These are phyloP conservation scores for Tyrannus savana DNA, from an alignment of 2,113 vertebrate species.

Conservation along the genomic window DNA sequence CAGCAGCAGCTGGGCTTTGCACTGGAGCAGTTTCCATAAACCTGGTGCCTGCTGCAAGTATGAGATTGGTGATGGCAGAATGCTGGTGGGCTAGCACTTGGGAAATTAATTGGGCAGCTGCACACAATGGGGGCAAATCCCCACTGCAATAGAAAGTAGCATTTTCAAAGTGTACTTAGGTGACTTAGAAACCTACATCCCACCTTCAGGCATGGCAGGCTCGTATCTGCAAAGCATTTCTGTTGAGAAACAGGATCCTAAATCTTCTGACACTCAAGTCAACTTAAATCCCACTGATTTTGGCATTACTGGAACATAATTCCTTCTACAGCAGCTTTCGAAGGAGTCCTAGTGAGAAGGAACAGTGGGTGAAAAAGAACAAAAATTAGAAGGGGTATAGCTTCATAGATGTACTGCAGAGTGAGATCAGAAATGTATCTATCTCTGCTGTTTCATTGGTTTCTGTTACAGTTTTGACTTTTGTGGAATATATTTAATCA, in stretches of 20 bases:
- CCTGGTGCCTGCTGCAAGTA: background rate
- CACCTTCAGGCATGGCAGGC: background rate
- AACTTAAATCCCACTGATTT: background rate
- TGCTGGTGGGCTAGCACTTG: background rate
- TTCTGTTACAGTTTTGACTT: conserved; percentile 6
- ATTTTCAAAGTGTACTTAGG: background rate
- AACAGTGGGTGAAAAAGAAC: background rate
- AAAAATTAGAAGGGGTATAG: background rate
- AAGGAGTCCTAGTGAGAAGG: background rate
- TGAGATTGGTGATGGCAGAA: background rate
- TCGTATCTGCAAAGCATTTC: background rate
- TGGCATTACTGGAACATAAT: background rate
- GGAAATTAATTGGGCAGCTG: background rate
- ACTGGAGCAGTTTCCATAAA: background rate
- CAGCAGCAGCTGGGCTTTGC: background rate
- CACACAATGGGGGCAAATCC: background rate
- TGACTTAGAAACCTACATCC: background rate
- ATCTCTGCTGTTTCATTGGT: background rate
- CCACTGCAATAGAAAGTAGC: background rate
- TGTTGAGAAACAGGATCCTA: background rate
- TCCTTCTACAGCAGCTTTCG: background rate
- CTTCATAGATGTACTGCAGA: background rate
- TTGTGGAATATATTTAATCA: conserved; percentile 21
- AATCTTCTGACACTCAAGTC: background rate
- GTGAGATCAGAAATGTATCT: conserved; percentile 30